Evolutionary conservation across 23 tunicate species (phyloP).

Genomic region (Diplosoma virens): DNA sequence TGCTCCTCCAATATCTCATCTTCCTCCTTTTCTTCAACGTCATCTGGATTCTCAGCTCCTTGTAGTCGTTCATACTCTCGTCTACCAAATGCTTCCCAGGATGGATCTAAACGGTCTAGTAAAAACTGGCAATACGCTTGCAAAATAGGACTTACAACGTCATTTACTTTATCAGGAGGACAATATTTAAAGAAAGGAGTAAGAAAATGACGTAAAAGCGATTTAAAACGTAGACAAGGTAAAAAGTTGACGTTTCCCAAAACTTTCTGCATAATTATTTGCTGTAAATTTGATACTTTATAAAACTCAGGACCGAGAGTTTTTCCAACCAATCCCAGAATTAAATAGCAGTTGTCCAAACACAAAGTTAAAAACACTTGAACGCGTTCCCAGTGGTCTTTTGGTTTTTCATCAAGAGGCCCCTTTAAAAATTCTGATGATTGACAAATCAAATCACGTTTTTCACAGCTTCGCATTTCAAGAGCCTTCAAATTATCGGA

Average conservation of each 20-base stretch:
- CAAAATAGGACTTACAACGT: constrained; percentile 54
- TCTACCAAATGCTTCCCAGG: constrained; percentile 51
- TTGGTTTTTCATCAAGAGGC: constrained; percentile 15
- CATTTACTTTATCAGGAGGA: constrained; percentile 25
- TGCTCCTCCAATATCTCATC: constrained; percentile 82
- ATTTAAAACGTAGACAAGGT: constrained; percentile 39
- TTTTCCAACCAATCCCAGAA: constrained; percentile 66
- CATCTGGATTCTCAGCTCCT: constrained; percentile 9
- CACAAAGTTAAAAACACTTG: constrained; percentile 44
- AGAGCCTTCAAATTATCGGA: constrained; percentile 50
- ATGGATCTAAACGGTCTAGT: constrained; percentile 36
- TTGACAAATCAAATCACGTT: constrained; percentile 20
- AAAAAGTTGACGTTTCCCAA: constrained; percentile 34
- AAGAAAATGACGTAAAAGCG: constrained; percentile 61
- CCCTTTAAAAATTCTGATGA: constrained; percentile 1
- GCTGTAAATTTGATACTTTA: constrained; percentile 8
- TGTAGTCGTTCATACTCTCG: constrained; percentile 24
- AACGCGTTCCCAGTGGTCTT: constrained; percentile 52
- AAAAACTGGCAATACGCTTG: constrained; percentile 45
- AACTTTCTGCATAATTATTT: constrained; percentile 15
- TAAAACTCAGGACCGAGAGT: constrained; percentile 43
- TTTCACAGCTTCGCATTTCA: constrained; percentile 50
- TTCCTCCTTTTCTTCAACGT: constrained; percentile 48
- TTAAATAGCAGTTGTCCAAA: constrained; percentile 49
- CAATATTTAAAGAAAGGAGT: constrained; percentile 43